Percentiles rank a stretch among this genome's conserved stretches.
phyloP scores from a whole-genome alignment of 92 coral and sea anemone genomes.

The Phymanthus crucifer region DNA sequence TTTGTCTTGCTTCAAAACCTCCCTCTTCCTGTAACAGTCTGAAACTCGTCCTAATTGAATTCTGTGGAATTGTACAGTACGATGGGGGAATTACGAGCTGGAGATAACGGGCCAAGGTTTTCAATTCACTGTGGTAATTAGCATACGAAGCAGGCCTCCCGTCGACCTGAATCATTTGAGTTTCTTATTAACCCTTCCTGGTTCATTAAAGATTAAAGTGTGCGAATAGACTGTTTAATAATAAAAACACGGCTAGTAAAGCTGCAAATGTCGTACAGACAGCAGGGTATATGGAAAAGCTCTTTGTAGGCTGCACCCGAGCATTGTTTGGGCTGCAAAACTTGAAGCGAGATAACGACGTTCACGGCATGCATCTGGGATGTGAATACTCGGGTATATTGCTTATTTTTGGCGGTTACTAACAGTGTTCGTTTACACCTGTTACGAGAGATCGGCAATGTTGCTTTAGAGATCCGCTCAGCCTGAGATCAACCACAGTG shows the following conservation, averaged over 20 bases:
- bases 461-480: background rate
- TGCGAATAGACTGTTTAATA: slow-evolving; percentile 23
- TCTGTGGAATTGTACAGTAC: background rate
- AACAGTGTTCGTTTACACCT: background rate
- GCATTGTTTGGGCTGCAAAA: background rate
- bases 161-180: background rate
- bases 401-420: background rate
- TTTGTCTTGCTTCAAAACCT: background rate
- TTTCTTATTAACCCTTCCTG: slow-evolving; percentile 4
- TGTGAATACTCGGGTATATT: background rate
- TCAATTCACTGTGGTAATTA: background rate
- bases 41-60: background rate
- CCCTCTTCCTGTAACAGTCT: background rate
- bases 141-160: background rate
- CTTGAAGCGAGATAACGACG: background rate
- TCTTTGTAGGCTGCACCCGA: background rate
- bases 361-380: background rate
- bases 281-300: slow-evolving; percentile 7
- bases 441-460: background rate
- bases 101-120: background rate
- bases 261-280: background rate
- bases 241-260: background rate
- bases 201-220: slow-evolving; percentile 12
- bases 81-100: background rate
- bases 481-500: slow-evolving; percentile 1